Base-by-base conservation (phyloP, 2,888 invertebrate species). In the Phalangium opilio region DNA sequence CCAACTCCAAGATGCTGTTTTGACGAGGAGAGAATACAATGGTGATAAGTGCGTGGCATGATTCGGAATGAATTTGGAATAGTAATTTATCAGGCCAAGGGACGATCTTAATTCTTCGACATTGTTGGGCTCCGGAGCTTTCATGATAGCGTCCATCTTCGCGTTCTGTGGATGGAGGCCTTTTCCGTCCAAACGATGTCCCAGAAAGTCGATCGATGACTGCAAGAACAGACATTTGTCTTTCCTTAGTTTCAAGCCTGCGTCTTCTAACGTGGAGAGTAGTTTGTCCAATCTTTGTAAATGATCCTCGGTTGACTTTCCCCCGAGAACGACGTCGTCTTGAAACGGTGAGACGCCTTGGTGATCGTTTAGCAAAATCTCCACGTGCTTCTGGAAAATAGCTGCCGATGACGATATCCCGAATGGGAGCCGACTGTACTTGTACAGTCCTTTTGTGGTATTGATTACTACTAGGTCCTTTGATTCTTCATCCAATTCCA, bases 111-210 rank as follows among this genome's bases (percentile, higher is more conserved):
- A 38, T 1, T 20, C 12, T n/a, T 36, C 8, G 17, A 39, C 39
- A 10, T 38, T 21, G 3, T 20, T 40, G 12, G 43, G 48, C 3
- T 5, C 19, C n/a, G 47, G 46, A 15, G 44, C 44, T 15, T 39
- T 20, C 12, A 41, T 39, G 32, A 53, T 54, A 7, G 53, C 53
- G 19, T 48, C 40, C 4, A 55, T 48, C 27, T 53, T 53, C 11
- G 18, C 10, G 10, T 41, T 20, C 12, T 38, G 35, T 21, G 43
- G 43, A 15, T 51, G 32, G 18, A 51, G 18, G 10, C 50, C 51
- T 14, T 43, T 15, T 12, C 10, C 15, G 33, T 42, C 27, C 5
- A n/a, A n/a, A n/a, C n/a, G n/a, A n/a, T n/a, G n/a, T n/a, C n/a
- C n/a, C n/a, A n/a, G n/a, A n/a, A n/a, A n/a, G n/a, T n/a, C n/a